Evolutionary conservation across 2,797 vertebrate species (phyloP).

Genomic region (Notolabrus celidotus): DNA sequence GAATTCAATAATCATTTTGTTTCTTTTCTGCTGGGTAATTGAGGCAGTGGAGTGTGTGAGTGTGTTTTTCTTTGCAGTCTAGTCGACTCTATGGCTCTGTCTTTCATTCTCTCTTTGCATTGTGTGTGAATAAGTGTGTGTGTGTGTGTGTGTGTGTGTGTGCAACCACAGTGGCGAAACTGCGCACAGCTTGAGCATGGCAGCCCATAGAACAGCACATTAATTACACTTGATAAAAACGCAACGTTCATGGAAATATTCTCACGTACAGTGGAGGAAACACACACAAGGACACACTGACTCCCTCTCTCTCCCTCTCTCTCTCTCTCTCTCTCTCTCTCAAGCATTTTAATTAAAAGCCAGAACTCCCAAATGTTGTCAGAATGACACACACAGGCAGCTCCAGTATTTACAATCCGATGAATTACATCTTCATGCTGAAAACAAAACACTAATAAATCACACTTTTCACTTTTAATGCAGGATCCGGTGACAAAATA

Average conservation of each 20-base stretch:
- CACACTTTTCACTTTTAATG: conserved; percentile 73
- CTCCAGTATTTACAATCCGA: conserved; percentile 53
- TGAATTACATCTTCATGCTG: conserved; percentile 64
- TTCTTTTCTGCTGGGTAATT: conserved; percentile 69
- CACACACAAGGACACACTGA: conserved; percentile 43
- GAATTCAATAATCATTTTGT: conserved; percentile 75
- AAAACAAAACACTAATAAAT: conserved; percentile 75
- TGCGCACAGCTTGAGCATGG: conserved; percentile 32
- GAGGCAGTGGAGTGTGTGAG: conserved; percentile 68
- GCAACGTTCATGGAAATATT: neutral
- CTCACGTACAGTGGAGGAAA: conserved; percentile 15
- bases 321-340: conserved; percentile 33
- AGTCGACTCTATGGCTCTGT: conserved; percentile 39
- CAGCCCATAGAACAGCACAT: conserved; percentile 29
- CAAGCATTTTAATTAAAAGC: conserved; percentile 73
- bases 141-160: neutral
- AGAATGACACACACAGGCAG: conserved; percentile 53
- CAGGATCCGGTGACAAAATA: conserved; percentile 67
- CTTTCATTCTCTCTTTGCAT: conserved; percentile 3
- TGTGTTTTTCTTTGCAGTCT: conserved; percentile 50
- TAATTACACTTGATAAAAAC: conserved; percentile 58
- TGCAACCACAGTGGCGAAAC: conserved; percentile 3
- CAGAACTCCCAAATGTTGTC: conserved; percentile 57
- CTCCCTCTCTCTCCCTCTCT: conserved; percentile 33
- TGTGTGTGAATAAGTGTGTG: conserved; percentile 26